A percentile compares a stretch with the other conserved stretches of the same genome.
These are phyloP conservation scores for Pomatostomus ruficeps DNA, from an alignment of 2,113 vertebrate species.

Conservation along the genomic window DNA sequence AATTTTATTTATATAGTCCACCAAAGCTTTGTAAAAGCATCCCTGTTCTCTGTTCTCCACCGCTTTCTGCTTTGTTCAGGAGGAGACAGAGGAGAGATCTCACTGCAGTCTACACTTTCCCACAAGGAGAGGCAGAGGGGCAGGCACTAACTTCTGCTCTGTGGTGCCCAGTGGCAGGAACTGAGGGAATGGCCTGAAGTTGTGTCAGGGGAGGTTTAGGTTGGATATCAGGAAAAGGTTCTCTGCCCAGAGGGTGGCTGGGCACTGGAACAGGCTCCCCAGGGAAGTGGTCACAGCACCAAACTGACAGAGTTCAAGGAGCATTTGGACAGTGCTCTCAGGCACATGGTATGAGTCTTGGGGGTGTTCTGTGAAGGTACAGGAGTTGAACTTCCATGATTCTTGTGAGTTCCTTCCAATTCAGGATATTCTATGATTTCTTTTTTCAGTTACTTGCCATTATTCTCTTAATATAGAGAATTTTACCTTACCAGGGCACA, in stretches of 20 bases:
- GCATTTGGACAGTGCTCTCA: not conserved
- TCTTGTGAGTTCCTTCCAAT: not conserved
- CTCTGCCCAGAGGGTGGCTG: rapidly evolving
- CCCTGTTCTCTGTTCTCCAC: not conserved
- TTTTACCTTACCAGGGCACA: not conserved
- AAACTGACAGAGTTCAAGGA: not conserved
- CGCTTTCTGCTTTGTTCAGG: not conserved
- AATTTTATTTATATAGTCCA: conserved; percentile 7
- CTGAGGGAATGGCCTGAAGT: rapidly evolving
- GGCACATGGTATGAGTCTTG: not conserved
- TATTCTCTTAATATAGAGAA: not conserved
- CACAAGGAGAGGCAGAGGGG: not conserved
- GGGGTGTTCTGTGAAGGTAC: not conserved
- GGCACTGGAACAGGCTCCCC: not conserved
- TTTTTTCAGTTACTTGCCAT: not conserved
- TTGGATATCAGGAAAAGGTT: not conserved
- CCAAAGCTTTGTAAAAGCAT: not conserved
- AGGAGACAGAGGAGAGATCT: not conserved
- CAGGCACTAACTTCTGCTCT: not conserved
- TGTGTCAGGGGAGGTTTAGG: not conserved
- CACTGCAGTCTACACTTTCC: not conserved
- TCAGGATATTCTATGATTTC: not conserved
- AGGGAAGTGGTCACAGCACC: not conserved
- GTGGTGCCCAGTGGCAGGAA: not conserved
- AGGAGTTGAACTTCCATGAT: not conserved